Evolutionary conservation across 2,113 vertebrate species (phyloP), one percentile per base, ranked within the genome.

Genomic region (Gallinago paraguaiae): DNA sequence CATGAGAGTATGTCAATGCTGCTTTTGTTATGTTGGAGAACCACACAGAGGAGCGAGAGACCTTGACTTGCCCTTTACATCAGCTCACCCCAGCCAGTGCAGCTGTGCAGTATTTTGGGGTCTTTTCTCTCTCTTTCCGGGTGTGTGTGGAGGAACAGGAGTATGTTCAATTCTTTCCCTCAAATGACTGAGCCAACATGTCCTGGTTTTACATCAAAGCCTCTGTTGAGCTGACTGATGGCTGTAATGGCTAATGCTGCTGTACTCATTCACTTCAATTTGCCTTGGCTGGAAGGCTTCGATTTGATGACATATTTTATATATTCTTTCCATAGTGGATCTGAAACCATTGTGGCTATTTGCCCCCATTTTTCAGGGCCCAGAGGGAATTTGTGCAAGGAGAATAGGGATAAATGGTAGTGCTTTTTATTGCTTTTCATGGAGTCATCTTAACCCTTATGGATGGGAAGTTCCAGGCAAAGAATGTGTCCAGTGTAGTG

Each of bases 401-500:
- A 71, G 15, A 51, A 27, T 6, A 64, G 35, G 35, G 46, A 88
- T 88, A 91, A 92, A 94, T 80, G 27, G 53, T 37, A 91, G 28
- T 72, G 69, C 19, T 84, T 90, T 88, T 79, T 60, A 68, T 50
- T 84, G 46, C 18, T 78, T 88, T 93, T 88, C 80, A 68, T 83
- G 7, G 6, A 79, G 48, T 84, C 76, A 48, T 71, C 80, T 81
- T 74, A 92, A 95, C 56, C 16, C 2, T 89, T 72, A 79, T 70
- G 59, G 41, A 87, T 92, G 27, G 83, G 64, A 94, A 76, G 80
- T 80, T 92, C 31, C 80, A 87, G 88, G 88, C 69, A 89, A 78
- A 63, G n/a, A 89, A 72, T 88, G 5, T 82, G 79, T 92, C 82
- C 86, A 72, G 18, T 72, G 57, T 43, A 72, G 77, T 91, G 74